Conservation (phyloP, 2,113 vertebrate genomes). For the Micronisus gabar region DNA sequence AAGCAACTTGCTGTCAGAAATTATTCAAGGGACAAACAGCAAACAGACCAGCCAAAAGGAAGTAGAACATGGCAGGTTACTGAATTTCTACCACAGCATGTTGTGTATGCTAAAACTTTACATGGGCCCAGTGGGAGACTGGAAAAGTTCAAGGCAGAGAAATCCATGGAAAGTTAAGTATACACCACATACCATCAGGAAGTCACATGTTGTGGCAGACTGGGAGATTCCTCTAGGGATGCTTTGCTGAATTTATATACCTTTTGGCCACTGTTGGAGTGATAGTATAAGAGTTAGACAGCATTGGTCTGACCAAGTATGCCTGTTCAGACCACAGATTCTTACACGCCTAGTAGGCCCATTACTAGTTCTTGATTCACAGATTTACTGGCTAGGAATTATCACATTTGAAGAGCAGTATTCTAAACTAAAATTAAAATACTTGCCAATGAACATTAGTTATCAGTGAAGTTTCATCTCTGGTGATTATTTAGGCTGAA, state of each 20-base stretch:
- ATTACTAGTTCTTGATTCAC: not conserved
- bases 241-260: not conserved
- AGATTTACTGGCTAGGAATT: not conserved
- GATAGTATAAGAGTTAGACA: not conserved
- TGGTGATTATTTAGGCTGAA: not conserved
- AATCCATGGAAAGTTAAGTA: not conserved
- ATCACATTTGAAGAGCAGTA: not conserved
- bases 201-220: not conserved
- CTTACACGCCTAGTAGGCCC: not conserved
- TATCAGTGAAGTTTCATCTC: not conserved
- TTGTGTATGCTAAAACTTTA: not conserved
- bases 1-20: not conserved
- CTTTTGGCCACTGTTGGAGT: not conserved
- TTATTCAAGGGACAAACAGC: not conserved
- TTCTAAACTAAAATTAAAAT: not conserved
- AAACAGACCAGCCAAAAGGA: not conserved
- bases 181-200: not conserved
- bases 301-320: not conserved
- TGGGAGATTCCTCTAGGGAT: not conserved
- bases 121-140: not conserved
- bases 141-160: not conserved
- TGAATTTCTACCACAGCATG: not conserved
- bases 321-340: not conserved
- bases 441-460: not conserved
- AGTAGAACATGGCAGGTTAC: not conserved